Conservation (phyloP, 2,888 invertebrate genomes). For the Tiliacea aurago region DNA sequence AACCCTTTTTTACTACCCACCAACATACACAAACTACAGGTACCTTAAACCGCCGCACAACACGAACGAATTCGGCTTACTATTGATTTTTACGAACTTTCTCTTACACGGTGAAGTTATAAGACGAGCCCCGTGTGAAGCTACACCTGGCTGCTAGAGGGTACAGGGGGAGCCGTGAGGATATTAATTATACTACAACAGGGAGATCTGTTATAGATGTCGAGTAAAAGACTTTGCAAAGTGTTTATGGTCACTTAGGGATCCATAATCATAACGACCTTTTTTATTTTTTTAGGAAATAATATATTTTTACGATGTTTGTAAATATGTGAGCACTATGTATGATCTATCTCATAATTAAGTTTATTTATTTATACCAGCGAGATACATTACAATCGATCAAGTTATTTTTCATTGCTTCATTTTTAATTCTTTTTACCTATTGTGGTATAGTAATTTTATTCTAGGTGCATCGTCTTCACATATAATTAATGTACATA, state of each 20-base stretch:
- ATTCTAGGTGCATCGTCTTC: too few relatives aligned
- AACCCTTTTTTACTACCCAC: too few relatives aligned
- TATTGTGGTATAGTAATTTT: too few relatives aligned
- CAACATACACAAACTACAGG: neutral
- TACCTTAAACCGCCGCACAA: neutral
- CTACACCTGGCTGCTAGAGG: conserved; percentile 51
- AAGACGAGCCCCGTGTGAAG: conserved; percentile 57
- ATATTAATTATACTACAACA: conserved; percentile 32
- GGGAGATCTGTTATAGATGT: neutral
- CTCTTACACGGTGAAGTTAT: conserved; percentile 1
- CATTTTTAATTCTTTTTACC: too few relatives aligned
- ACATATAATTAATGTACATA: too few relatives aligned
- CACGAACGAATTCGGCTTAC: conserved; percentile 23
- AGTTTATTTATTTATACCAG: too few relatives aligned
- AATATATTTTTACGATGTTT: too few relatives aligned
- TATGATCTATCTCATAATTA: too few relatives aligned
- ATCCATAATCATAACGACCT: neutral
- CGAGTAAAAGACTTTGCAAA: neutral
- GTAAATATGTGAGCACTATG: too few relatives aligned
- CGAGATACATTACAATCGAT: too few relatives aligned
- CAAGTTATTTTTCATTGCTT: too few relatives aligned
- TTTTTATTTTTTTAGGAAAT: too few relatives aligned
- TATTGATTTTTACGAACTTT: conserved; percentile 48
- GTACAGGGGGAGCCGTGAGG: neutral
- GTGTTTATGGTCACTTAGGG: neutral